phyloP scores from a whole-genome alignment of 2,113 vertebrate genomes.

The Emydocephalus ijimae region DNA sequence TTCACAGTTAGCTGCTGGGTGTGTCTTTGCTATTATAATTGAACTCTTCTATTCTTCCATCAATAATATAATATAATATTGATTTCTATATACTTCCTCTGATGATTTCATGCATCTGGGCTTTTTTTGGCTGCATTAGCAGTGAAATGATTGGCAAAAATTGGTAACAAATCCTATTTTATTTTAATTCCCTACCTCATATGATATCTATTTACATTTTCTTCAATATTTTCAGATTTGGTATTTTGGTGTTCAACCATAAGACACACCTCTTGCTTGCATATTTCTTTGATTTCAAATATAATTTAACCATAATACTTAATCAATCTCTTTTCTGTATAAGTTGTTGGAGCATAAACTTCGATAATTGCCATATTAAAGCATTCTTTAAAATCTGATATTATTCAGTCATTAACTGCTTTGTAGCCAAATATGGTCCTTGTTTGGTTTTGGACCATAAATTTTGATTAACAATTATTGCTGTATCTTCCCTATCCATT shows the following conservation, averaged over 20 bases:
- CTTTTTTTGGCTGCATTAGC: not conserved
- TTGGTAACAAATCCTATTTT: not conserved
- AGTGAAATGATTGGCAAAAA: not conserved
- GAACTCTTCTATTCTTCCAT: not conserved
- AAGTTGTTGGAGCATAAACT: not conserved
- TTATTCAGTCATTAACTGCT: not conserved
- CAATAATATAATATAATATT: not conserved
- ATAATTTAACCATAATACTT: not conserved
- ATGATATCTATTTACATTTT: not conserved
- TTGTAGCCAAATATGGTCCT: not conserved
- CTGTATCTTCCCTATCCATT: not conserved
- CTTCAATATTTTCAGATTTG: not conserved
- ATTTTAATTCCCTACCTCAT: not conserved
- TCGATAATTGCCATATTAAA: not conserved
- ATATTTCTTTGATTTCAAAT: not conserved
- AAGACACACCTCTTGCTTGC: not conserved
- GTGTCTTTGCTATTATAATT: not conserved
- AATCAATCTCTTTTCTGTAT: not conserved
- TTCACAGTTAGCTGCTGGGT: not conserved
- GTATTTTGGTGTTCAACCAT: not conserved
- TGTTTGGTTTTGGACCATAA: not conserved
- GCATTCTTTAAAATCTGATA: not conserved
- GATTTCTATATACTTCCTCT: not conserved
- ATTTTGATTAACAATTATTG: not conserved
- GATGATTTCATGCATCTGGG: not conserved